Evolutionary conservation across 1,140 invertebrate genomes (phyloP).

Genomic region (Bombus pascuorum): DNA sequence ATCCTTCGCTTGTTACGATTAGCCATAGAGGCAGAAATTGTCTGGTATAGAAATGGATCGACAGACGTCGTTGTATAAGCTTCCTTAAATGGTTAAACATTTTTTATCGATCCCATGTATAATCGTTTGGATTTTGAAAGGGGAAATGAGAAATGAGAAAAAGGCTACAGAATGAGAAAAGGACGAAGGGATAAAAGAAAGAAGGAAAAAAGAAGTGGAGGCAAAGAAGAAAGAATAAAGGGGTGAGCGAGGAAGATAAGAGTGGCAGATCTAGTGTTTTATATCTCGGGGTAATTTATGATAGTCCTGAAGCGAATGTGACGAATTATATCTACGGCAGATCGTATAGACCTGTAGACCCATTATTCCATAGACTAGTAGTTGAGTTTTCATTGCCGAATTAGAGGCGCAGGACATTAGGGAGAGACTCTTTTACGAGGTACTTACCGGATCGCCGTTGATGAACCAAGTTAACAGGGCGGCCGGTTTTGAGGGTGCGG

Average conservation of each 20-base stretch:
- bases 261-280: no score
- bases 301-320: neutral
- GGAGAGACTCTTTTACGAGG: constrained; percentile 70
- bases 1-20: neutral
- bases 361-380: neutral
- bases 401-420: neutral
- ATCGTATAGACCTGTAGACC: neutral
- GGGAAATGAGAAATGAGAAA: neutral
- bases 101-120: neutral
- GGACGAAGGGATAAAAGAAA: neutral
- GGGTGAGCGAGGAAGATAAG: no score
- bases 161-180: neutral
- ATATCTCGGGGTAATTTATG: neutral
- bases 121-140: neutral
- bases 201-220: rapidly evolving
- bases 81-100: neutral
- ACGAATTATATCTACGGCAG: neutral
- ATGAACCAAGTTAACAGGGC: constrained; percentile 93
- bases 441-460: constrained; percentile 90
- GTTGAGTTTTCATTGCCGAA: neutral
- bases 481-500: constrained; percentile 90
- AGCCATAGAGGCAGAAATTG: neutral
- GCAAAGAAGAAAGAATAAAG: neutral
- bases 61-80: neutral
- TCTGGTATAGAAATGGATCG: neutral